Conservation (phyloP, 2,888 invertebrate species). For the Ormyrus nitidulus region DNA sequence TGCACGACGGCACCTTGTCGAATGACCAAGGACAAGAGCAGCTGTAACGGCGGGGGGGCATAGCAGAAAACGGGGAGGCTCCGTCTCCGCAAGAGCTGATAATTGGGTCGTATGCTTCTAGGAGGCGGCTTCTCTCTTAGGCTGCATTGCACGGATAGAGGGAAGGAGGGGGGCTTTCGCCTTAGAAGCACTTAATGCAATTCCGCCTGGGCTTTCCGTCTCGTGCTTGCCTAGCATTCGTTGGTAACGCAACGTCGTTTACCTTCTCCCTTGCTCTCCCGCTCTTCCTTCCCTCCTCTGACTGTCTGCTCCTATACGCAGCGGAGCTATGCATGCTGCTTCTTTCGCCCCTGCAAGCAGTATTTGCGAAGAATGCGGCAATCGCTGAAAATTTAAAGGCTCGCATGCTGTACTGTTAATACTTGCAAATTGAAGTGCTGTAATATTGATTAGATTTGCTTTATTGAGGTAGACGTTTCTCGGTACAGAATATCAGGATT, state of each 20-base stretch:
- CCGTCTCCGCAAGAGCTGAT: slow-evolving; percentile 39
- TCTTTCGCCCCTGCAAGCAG: too few relatives aligned
- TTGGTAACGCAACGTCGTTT: slow-evolving; percentile 65
- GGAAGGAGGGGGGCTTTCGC: slow-evolving; percentile 4
- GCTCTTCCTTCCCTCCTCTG: slow-evolving; percentile 16
- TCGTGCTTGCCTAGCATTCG: slow-evolving; percentile 64
- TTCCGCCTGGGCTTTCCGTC: slow-evolving; percentile 65
- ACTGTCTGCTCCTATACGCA: too few relatives aligned
- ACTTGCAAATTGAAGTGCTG: too few relatives aligned
- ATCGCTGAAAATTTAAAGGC: too few relatives aligned
- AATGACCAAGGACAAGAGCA: slow-evolving; percentile 23
- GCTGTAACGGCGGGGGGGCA: background rate
- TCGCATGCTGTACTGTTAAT: too few relatives aligned
- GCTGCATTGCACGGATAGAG: background rate
- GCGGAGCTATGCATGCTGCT: too few relatives aligned
- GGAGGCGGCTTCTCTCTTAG: background rate
- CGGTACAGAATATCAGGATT: too few relatives aligned
- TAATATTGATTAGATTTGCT: too few relatives aligned
- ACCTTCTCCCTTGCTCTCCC: slow-evolving; percentile 52
- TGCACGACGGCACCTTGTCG: background rate
- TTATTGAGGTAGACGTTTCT: too few relatives aligned
- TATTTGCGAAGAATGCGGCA: too few relatives aligned
- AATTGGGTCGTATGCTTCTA: slow-evolving; percentile 51
- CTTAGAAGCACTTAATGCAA: slow-evolving; percentile 65
- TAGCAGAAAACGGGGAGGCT: slow-evolving; percentile 36